Evolutionary conservation across 2,888 invertebrate species (phyloP).

Genomic region (Netelia melanura): DNA sequence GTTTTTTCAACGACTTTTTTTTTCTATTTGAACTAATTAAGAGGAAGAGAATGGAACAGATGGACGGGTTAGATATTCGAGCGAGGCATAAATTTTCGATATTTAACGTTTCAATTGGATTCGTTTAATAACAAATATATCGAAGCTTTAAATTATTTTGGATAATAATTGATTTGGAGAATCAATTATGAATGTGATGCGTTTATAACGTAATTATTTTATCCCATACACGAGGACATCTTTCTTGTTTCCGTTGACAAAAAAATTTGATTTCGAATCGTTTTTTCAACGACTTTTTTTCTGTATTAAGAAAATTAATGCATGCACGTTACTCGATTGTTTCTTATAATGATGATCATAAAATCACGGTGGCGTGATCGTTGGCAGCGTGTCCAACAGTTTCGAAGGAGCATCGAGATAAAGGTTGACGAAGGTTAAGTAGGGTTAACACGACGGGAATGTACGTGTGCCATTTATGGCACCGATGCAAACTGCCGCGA

Average conservation of each 20-base stretch:
- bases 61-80: neutral
- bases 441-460: constrained; percentile 63
- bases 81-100: neutral
- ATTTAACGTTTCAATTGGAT: neutral
- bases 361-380: constrained; percentile 53
- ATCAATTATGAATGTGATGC: neutral
- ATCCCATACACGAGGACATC: neutral
- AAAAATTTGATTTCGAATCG: neutral
- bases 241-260: neutral
- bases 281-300: neutral
- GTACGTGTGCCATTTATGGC: constrained; percentile 18
- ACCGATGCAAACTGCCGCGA: constrained; percentile 35
- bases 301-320: neutral
- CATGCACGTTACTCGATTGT: neutral
- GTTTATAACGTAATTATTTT: too few relatives aligned
- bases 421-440: constrained; percentile 65
- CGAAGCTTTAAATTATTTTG: neutral
- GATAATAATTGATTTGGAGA: neutral
- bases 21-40: neutral
- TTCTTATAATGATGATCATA: constrained; percentile 16
- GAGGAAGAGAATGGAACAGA: neutral
- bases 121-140: neutral
- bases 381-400: constrained; percentile 15
- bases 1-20: neutral
- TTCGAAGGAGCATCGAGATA: constrained; percentile 51